Base-by-base conservation (phyloP, 2,113 vertebrate species). In the Cheilinus undulatus region DNA sequence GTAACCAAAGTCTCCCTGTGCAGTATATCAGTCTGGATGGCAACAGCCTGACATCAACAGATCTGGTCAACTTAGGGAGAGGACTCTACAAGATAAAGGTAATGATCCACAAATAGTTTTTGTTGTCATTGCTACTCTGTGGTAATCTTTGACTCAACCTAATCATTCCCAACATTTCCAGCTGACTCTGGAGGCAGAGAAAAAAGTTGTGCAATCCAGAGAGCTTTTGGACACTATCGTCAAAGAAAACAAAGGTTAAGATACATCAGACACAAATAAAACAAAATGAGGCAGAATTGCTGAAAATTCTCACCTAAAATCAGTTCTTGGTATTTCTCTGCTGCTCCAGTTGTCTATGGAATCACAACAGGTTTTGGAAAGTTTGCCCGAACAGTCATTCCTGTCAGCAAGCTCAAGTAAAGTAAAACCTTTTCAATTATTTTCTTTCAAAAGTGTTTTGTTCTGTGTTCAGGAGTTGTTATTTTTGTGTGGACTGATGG, bases 321-420 rank as follows among this genome's bases (percentile, higher is more conserved):
- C 0, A 15, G 59, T 5, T 38, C 38, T 49, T 42, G 17, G 5
- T 42, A 26, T 56, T 23, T 83, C 70, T 86, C 28, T 0, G 40
- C 19, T 67, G 20, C 76, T 93, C 60, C 86, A 99, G 98, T 99
- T 81, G 97, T 99, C 62, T 99, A 99, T 28, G 98, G 98, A 86
- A 99, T 99, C 85, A 99, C 97, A 13, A 99, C 98, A 0, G 98
- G 98, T 15, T 99, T 99, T 92, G 98, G 98, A 8, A 99, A 99
- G 84, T 99, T 99, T 93, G 98, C 98, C 65, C 94, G 95, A 53
- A 99, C 97, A 11, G 93, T 99, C 45, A 99, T 99, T 86, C 97
- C 97, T 59, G 82, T 95, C 88, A 93, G 84, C 83, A 98, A 98
- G 53, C 95, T 99, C 51, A 94, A 95, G 97, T 98, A 95, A 86